A percentile compares a stretch with the other conserved stretches of the same genome.
These are phyloP conservation scores for Mamestra brassicae DNA, from an alignment of 2,888 invertebrate species.

Conservation along the genomic window DNA sequence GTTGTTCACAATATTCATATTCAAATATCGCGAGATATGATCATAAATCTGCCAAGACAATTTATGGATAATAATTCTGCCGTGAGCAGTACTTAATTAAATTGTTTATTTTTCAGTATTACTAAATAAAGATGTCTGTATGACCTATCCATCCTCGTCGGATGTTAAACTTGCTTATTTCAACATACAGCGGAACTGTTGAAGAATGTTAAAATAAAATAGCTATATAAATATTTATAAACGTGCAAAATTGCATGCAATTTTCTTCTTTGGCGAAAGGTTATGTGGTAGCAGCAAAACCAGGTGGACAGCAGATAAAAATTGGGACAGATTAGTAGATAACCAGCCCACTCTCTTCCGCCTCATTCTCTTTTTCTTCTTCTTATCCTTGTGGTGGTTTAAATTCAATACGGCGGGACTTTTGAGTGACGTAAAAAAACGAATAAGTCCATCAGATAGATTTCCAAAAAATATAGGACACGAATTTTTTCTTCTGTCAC, in stretches of 20 bases:
- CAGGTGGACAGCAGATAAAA: neutral
- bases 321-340: neutral
- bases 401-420: no score
- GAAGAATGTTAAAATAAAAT: neutral
- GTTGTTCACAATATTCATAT: no score
- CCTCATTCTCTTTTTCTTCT: no score
- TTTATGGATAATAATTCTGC: neutral
- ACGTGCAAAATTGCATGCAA: neutral
- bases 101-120: neutral
- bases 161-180: slow-evolving; percentile 17
- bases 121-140: slow-evolving; percentile 9
- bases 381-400: no score
- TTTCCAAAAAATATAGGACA: no score
- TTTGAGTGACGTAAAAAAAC: no score
- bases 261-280: neutral
- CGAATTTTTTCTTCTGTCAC: no score
- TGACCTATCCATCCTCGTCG: slow-evolving; percentile 23
- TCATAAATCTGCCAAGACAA: neutral
- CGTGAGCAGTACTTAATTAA: neutral
- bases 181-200: slow-evolving; percentile 8
- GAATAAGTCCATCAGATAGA: no score
- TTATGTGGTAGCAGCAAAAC: neutral
- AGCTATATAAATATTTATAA: neutral
- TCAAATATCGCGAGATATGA: no score
- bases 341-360: neutral